A percentile compares a stretch with the other conserved stretches of the same genome.
Evolutionary conservation across 2,888 invertebrate species (phyloP).

Genomic region (Zaprionus bogoriensis): DNA sequence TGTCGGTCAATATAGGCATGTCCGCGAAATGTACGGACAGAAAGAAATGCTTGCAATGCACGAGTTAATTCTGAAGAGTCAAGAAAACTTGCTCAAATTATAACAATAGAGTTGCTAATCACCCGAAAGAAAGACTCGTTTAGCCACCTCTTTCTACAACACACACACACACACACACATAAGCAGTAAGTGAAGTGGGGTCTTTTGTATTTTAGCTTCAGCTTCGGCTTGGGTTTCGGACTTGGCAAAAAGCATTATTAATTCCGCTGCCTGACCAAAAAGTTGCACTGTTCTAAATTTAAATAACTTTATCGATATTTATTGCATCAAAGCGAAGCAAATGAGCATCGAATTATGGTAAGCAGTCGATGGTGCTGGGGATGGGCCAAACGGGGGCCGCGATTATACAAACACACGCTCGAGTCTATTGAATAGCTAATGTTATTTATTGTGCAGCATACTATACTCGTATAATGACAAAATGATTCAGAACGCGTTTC

Average conservation of each 20-base stretch:
- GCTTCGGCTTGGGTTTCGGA: neutral
- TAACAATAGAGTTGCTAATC: slow-evolving; percentile 52
- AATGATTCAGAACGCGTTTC: slow-evolving; percentile 55
- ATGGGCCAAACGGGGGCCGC: neutral
- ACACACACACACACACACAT: neutral
- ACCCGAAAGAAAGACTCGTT: slow-evolving; percentile 30
- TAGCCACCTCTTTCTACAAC: slow-evolving; percentile 12
- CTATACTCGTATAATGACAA: neutral
- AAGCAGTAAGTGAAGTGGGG: neutral
- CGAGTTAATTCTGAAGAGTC: too few species aligned
- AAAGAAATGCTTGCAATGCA: too few species aligned
- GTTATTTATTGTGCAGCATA: slow-evolving; percentile 7
- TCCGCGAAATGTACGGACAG: too few species aligned
- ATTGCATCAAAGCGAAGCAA: slow-evolving; percentile 40
- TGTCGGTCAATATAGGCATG: too few species aligned
- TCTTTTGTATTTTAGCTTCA: neutral
- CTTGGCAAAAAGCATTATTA: slow-evolving; percentile 36
- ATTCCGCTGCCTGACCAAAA: slow-evolving; percentile 23
- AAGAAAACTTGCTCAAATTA: slow-evolving; percentile 33
- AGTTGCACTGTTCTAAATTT: slow-evolving; percentile 45
- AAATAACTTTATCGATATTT: slow-evolving; percentile 43
- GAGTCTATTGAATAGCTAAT: neutral
- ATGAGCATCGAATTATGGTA: slow-evolving; percentile 26
- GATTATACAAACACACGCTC: neutral
- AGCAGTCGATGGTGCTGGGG: neutral